A percentile compares a stretch with the other conserved stretches of the same genome.
Conservation (phyloP, 1,140 invertebrate genomes). For the Melitaea cinxia region DNA sequence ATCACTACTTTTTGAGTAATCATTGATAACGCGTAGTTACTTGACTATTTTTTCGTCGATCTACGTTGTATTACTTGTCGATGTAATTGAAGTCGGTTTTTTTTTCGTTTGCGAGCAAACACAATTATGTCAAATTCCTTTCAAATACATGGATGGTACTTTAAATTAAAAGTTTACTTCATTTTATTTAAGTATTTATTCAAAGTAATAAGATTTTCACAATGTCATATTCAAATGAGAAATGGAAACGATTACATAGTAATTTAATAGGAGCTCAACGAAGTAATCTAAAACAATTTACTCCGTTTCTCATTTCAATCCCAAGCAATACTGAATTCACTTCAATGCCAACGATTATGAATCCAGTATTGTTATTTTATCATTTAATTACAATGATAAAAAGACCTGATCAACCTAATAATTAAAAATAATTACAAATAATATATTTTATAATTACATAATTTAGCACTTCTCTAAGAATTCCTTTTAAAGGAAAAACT, state of each 20-base stretch:
- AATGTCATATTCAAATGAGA: constrained; percentile 63
- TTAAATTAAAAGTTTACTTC: not conserved
- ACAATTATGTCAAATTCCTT: too few relatives aligned
- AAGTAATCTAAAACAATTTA: constrained; percentile 13
- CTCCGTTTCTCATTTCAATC: constrained; percentile 40
- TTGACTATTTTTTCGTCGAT: too few relatives aligned
- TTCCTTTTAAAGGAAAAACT: constrained; percentile 54
- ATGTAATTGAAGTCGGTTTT: too few relatives aligned
- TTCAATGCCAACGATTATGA: not conserved
- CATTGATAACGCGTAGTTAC: too few relatives aligned
- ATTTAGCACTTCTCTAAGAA: constrained; percentile 35
- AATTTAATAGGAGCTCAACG: not conserved
- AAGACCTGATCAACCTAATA: constrained; percentile 55
- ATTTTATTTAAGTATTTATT: constrained; percentile 30
- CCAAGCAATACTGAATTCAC: constrained; percentile 37
- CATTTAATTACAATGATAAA: constrained; percentile 29
- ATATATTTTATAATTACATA: constrained; percentile 31
- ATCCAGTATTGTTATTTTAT: constrained; percentile 11
- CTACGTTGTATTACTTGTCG: too few relatives aligned
- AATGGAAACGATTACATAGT: constrained; percentile 42
- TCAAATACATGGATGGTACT: too few relatives aligned
- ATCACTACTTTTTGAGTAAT: too few relatives aligned
- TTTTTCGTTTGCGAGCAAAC: too few relatives aligned
- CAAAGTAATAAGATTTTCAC: constrained; percentile 38
- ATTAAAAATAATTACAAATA: constrained; percentile 40